phyloP scores from a whole-genome alignment of 2,888 invertebrate species.

The Dione juno region DNA sequence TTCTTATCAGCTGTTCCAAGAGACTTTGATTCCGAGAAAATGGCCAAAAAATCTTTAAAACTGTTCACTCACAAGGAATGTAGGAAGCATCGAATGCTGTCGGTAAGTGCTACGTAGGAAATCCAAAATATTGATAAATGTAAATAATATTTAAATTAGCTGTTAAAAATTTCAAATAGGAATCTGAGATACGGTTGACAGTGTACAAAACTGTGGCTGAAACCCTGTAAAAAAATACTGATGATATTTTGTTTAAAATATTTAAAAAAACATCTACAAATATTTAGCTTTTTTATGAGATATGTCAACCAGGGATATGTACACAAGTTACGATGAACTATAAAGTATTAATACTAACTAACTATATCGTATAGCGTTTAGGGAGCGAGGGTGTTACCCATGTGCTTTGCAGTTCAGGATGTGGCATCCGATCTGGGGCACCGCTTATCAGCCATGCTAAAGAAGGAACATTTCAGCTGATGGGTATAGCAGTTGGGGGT shows the following conservation, averaged over 20 bases:
- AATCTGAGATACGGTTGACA: too few relatives aligned
- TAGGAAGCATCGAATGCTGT: constrained; percentile 60
- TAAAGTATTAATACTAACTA: neutral
- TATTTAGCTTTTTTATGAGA: too few relatives aligned
- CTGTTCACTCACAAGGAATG: constrained; percentile 70
- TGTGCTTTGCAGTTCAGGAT: constrained; percentile 70
- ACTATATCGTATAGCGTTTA: constrained; percentile 54
- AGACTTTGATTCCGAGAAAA: constrained; percentile 68
- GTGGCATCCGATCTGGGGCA: constrained; percentile 68
- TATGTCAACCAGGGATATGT: too few relatives aligned
- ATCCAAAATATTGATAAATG: neutral
- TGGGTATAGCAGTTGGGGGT: constrained; percentile 66
- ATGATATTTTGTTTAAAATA: too few relatives aligned
- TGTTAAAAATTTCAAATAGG: too few relatives aligned
- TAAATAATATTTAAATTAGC: too few relatives aligned
- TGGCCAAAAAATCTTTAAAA: constrained; percentile 70
- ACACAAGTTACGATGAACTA: too few relatives aligned
- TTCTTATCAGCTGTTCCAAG: constrained; percentile 62
- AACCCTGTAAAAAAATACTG: too few relatives aligned
- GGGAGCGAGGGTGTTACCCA: constrained; percentile 68
- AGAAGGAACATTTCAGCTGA: constrained; percentile 66
- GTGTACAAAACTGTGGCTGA: too few relatives aligned
- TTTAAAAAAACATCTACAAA: too few relatives aligned
- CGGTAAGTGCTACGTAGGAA: constrained; percentile 51
- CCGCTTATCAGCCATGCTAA: constrained; percentile 65